Base-by-base conservation (phyloP, 2,797 vertebrate genomes). In the Huso huso region DNA sequence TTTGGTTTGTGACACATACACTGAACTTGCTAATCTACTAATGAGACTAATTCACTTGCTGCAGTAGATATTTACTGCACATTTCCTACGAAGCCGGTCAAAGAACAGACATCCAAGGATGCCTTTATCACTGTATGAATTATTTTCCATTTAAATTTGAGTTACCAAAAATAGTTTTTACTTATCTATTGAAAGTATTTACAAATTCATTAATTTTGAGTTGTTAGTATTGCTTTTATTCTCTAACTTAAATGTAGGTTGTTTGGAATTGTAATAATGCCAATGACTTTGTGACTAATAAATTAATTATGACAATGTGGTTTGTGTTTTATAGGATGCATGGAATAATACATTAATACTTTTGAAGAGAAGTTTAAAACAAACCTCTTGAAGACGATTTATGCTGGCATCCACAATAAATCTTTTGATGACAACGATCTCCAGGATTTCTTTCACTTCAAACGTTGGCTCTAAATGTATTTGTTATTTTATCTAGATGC, bases 361-460 rank as follows among this genome's bases (percentile, higher is more conserved):
- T 73, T 88, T 72, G 83, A 88, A 64, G 77, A 51, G 10, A 85
- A 84, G 67, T 82, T 65, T 37, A 83, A 75, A 81, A 84, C 66
- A 64, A 68, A 69, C 11, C 77, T 88, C 64, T 74, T 88, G 64
- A 88, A 68, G 76, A 84, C 63, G 0, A 23, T 90, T 62, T 88
- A 88, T 0, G 73, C 81, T 0, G 74, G 68, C 66, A 82, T 89
- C 64, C 77, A 88, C 11, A 71, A 81, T 66, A 79, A 80, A 70
- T 63, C 77, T 13, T 79, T 83, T 57, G 78, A 87, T 4, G 85
- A 89, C 18, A 15, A 75, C 52, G 84, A 88, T 0, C 78, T 87
- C 1, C 83, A 82, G 71, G 77, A 83, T 49, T 85, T 88, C 73
- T 88, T 89, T 67, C 82, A 67, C 62, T 84, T 85, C 73, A 89